These are phyloP conservation scores for Monoplex corrugatus DNA, from an alignment of 2,888 invertebrate genomes.

Conservation along the genomic window DNA sequence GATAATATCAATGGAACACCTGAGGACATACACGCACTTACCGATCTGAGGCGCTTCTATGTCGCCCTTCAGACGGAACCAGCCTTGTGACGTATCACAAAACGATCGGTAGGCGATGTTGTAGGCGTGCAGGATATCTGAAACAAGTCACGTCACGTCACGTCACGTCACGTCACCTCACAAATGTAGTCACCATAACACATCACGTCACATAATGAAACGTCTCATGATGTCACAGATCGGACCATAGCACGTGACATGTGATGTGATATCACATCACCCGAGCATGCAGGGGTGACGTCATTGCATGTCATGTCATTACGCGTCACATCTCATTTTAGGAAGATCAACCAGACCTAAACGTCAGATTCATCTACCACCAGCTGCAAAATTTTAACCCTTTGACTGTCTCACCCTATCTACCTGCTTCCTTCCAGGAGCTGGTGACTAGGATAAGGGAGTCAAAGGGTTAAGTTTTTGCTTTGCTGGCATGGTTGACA, in stretches of 20 bases:
- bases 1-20: too few species aligned
- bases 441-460: too few species aligned
- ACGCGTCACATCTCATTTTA: too few species aligned
- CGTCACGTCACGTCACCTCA: not conserved
- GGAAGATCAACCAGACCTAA: too few species aligned
- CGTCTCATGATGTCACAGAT: not conserved
- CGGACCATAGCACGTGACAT: not conserved
- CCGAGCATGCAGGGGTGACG: too few species aligned
- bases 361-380: too few species aligned
- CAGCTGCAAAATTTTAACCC: too few species aligned
- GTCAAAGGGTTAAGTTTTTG: too few species aligned
- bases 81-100: not conserved
- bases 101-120: slow-evolving; percentile 28
- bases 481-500: too few species aligned
- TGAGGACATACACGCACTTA: too few species aligned
- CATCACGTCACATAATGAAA: not conserved
- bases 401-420: too few species aligned
- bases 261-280: not conserved
- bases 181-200: not conserved
- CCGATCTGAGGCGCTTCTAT: not conserved
- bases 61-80: slow-evolving; percentile 17
- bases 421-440: too few species aligned
- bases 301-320: not conserved
- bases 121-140: not conserved
- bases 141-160: not conserved